These are phyloP conservation scores for Apostichopus japonicus DNA, from an alignment of 35 echinoderm and acorn worm species.

Conservation along the genomic window DNA sequence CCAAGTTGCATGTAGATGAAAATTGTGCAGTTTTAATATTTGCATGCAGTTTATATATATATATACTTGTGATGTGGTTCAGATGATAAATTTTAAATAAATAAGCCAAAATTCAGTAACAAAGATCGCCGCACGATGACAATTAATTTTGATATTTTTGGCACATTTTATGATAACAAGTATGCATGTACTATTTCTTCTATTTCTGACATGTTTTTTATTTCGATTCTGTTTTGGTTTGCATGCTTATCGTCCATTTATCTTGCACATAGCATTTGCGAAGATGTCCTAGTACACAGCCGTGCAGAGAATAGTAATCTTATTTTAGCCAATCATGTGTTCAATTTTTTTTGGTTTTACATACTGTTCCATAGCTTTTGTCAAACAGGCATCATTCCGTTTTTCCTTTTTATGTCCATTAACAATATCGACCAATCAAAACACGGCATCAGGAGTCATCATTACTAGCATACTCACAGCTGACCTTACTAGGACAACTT, in stretches of 20 bases:
- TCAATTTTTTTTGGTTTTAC: neutral
- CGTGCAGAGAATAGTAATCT: constrained; percentile 10
- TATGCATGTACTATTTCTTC: neutral
- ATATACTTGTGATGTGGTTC: too few species aligned
- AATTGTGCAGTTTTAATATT: too few species aligned
- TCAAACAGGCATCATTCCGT: neutral
- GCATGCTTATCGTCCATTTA: neutral
- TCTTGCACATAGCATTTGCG: constrained; percentile 41
- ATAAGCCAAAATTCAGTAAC: neutral
- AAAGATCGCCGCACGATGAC: neutral
- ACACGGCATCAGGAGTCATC: neutral
- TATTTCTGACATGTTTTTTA: neutral
- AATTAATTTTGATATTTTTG: too few species aligned
- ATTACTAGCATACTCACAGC: neutral
- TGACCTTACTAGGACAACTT: constrained; percentile 8
- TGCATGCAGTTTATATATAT: too few species aligned
- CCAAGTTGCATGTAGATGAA: too few species aligned
- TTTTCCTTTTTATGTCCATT: neutral
- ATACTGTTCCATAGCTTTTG: neutral
- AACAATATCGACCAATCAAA: neutral
- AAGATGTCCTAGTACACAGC: constrained; percentile 59
- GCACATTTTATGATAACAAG: neutral
- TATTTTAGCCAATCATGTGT: constrained; percentile 25
- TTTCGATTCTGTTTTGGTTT: neutral
- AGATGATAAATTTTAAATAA: too few species aligned